Conservation (phyloP, 2,888 invertebrate species). For the Parnassius glacialis region DNA sequence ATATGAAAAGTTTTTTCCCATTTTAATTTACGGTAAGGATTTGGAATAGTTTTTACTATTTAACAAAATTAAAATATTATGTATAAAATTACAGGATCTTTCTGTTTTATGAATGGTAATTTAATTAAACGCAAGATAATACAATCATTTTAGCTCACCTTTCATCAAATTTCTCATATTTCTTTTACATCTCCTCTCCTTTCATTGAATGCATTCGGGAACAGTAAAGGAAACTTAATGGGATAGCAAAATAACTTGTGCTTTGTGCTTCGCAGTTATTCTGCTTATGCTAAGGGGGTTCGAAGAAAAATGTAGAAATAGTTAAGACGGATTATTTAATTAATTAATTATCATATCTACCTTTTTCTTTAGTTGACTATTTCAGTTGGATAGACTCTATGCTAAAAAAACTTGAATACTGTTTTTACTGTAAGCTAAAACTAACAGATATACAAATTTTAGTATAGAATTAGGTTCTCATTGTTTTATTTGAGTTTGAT, state of each 20-base stretch:
- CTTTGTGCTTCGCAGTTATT: constrained; percentile 53
- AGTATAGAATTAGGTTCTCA: background rate
- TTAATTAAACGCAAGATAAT: constrained; percentile 10
- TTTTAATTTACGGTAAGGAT: too few species aligned
- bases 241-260: constrained; percentile 38
- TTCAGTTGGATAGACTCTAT: background rate
- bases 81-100: too few species aligned
- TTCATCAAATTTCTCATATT: constrained; percentile 22
- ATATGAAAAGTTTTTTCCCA: too few species aligned
- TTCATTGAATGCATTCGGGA: constrained; percentile 21
- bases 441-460: constrained; percentile 13
- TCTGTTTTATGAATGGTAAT: background rate
- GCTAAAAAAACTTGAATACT: background rate
- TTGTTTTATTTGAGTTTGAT: constrained; percentile 10
- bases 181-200: constrained; percentile 9
- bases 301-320: constrained; percentile 18
- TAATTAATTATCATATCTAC: constrained; percentile 19
- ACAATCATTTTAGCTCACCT: constrained; percentile 25
- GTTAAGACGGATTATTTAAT: background rate
- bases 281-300: constrained; percentile 39
- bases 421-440: constrained; percentile 17
- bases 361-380: constrained; percentile 12
- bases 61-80: too few species aligned
- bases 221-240: constrained; percentile 10
- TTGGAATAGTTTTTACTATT: too few species aligned